Conservation (phyloP, 2,113 vertebrate genomes). For the Progne subis region DNA sequence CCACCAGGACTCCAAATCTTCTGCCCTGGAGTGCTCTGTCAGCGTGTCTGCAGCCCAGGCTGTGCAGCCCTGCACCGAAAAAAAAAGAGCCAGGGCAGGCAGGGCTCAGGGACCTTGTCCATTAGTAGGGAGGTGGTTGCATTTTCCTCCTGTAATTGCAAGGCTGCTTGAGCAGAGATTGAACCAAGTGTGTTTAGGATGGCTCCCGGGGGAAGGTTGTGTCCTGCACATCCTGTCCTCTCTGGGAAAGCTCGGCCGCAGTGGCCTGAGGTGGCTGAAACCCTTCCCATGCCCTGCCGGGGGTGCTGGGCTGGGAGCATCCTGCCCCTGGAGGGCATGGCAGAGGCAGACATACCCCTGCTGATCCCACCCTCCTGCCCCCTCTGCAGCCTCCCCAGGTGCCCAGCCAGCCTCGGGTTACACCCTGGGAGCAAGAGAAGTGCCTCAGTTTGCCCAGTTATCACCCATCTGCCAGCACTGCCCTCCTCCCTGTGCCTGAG, state of each 20-base stretch:
- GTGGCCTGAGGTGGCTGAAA: not conserved
- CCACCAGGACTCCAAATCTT: accelerated
- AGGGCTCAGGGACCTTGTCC: too few relatives aligned
- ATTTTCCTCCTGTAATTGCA: not conserved
- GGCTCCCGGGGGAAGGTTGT: not conserved
- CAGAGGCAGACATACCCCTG: not conserved
- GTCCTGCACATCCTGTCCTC: not conserved
- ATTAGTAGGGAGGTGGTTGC: not conserved
- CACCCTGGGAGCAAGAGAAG: not conserved
- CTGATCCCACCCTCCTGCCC: not conserved
- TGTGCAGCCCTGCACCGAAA: not conserved
- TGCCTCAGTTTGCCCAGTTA: not conserved
- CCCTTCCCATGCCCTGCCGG: not conserved
- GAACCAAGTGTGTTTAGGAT: not conserved
- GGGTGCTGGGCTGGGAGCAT: not conserved
- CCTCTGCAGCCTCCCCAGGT: not conserved
- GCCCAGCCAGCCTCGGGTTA: not conserved
- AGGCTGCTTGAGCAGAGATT: accelerated
- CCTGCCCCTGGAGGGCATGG: too few relatives aligned
- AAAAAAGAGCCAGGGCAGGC: not conserved
- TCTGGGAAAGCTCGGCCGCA: not conserved
- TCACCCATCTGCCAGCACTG: not conserved
- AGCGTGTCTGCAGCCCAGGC: not conserved
- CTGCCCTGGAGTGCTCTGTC: not conserved
- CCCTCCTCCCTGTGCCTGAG: not conserved